Evolutionary conservation across 2,797 vertebrate species (phyloP).

Genomic region (Taeniopygia guttata): DNA sequence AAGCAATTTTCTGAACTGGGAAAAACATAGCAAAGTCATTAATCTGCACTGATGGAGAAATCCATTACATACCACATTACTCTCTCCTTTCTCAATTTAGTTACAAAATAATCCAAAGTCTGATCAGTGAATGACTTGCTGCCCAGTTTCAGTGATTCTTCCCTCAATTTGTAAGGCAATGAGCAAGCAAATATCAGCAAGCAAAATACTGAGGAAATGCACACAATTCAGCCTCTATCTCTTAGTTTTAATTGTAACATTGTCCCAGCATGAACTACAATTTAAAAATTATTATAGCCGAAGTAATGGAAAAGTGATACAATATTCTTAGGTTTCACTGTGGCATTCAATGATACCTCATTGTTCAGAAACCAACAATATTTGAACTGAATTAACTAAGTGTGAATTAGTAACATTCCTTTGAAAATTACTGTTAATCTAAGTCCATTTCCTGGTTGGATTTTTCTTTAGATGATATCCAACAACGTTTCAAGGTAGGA

Average conservation of each 20-base stretch:
- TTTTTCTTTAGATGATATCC: not conserved
- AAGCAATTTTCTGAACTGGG: not conserved
- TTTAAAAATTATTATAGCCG: conserved; percentile 39
- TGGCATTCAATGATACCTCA: not conserved
- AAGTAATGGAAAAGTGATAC: conserved; percentile 33
- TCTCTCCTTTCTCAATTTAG: conserved; percentile 6
- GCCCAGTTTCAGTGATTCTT: not conserved
- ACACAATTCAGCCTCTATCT: conserved; percentile 3
- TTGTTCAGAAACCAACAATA: conserved; percentile 23
- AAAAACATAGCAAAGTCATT: not conserved
- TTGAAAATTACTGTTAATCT: conserved; percentile 17
- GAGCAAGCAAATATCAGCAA: not conserved
- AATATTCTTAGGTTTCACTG: conserved; percentile 13
- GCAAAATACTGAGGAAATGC: not conserved
- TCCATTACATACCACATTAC: conserved; percentile 11
- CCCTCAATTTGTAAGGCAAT: not conserved
- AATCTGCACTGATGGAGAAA: conserved; percentile 41
- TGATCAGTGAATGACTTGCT: not conserved
- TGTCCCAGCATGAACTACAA: conserved; percentile 22
- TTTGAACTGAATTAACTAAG: conserved; percentile 19
- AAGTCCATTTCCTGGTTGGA: not conserved
- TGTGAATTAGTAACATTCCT: conserved; percentile 28
- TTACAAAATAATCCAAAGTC: conserved; percentile 1
- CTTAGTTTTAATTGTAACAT: conserved; percentile 15
- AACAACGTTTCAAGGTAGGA: not conserved